phyloP scores from a whole-genome alignment of 2,797 vertebrate genomes.

The Luscinia luscinia region DNA sequence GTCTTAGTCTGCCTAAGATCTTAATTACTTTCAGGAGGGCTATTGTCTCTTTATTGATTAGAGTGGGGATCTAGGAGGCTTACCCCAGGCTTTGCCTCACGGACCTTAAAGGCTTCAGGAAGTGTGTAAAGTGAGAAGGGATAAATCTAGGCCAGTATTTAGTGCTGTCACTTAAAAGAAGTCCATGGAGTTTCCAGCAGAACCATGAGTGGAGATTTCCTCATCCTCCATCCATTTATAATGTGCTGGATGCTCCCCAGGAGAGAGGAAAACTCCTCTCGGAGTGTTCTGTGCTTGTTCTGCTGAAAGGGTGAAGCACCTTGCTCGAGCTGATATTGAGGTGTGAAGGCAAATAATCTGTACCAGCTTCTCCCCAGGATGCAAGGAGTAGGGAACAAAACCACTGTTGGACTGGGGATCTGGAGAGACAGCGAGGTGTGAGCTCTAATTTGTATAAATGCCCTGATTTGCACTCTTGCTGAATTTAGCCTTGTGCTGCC shows the following conservation, averaged over 20 bases:
- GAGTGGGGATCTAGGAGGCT: constrained; percentile 5
- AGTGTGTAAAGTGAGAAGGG: neutral
- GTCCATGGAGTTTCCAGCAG: neutral
- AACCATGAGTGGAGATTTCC: neutral
- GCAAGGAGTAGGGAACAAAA: neutral
- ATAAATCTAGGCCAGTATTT: neutral
- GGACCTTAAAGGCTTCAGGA: constrained; percentile 2
- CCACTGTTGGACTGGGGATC: neutral
- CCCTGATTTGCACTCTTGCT: constrained; percentile 1
- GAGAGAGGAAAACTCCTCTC: neutral
- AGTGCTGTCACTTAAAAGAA: neutral
- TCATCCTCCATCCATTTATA: rapidly evolving
- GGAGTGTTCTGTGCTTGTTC: neutral
- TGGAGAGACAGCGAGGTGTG: neutral
- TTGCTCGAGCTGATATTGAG: rapidly evolving
- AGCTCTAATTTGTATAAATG: neutral
- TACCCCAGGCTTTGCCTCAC: constrained; percentile 17
- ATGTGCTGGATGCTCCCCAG: rapidly evolving
- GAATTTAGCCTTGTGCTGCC: constrained; percentile 8
- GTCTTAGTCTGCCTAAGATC: constrained; percentile 34
- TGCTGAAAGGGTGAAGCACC: neutral
- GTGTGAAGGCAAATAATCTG: neutral
- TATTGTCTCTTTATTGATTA: constrained; percentile 28
- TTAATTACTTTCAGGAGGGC: constrained; percentile 48
- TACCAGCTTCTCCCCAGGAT: neutral